A percentile compares a stretch with the other conserved stretches of the same genome.
Conservation (phyloP, 2,888 invertebrate genomes). For the Spodoptera picta region DNA sequence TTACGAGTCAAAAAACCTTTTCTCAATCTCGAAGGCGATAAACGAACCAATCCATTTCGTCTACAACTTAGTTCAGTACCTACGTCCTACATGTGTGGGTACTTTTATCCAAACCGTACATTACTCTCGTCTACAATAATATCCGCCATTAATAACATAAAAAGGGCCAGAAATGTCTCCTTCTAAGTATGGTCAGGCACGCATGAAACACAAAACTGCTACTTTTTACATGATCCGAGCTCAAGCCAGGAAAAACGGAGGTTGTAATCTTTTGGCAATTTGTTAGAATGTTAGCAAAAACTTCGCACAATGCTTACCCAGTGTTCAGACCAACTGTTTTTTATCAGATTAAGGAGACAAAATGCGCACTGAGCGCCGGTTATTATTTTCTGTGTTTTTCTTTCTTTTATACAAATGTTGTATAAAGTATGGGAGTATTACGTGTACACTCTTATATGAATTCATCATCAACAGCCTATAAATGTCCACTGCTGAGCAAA, state of each 20-base stretch:
- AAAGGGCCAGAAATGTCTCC: too few relatives aligned
- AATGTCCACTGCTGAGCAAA: too few relatives aligned
- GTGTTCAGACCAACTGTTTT: conserved; percentile 41
- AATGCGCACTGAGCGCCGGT: conserved; percentile 25
- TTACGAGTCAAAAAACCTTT: too few relatives aligned
- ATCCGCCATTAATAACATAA: too few relatives aligned
- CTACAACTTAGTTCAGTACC: too few relatives aligned
- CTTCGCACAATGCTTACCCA: conserved; percentile 49
- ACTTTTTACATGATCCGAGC: conserved; percentile 51
- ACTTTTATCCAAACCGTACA: too few relatives aligned
- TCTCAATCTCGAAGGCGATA: too few relatives aligned
- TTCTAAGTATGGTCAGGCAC: neutral
- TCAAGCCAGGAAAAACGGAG: conserved; percentile 44
- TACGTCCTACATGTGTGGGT: too few relatives aligned
- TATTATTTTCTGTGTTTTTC: conserved; percentile 51
- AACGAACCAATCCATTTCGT: too few relatives aligned
- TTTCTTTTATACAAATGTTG: conserved; percentile 3
- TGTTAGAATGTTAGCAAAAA: conserved; percentile 60
- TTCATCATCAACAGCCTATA: too few relatives aligned
- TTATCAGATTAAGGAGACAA: conserved; percentile 56
- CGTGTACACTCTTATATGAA: too few relatives aligned
- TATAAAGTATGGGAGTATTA: neutral
- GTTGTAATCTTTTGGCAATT: conserved; percentile 67
- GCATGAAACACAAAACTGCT: conserved; percentile 26
- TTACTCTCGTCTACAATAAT: too few relatives aligned